Conservation (phyloP, 2,113 vertebrate genomes). For the Entomyzon cyanotis region DNA sequence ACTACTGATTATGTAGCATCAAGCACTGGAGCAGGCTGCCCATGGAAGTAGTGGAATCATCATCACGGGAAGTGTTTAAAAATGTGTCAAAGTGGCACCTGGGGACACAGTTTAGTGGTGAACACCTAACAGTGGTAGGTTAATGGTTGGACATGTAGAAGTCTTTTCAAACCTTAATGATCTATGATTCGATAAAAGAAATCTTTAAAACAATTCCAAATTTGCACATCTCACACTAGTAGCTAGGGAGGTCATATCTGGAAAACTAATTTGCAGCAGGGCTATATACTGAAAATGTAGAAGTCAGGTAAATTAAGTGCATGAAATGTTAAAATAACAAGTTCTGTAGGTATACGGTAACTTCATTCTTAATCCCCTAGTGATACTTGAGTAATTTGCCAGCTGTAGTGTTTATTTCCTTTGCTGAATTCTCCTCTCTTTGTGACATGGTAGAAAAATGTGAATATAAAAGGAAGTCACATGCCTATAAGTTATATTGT, state of each 20-base stretch:
- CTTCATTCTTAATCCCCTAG: neutral
- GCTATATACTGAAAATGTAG: neutral
- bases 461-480: neutral
- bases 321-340: neutral
- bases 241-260: neutral
- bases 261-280: neutral
- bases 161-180: neutral
- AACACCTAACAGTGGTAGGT: neutral
- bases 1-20: neutral
- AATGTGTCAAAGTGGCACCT: neutral
- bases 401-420: neutral
- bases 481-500: neutral
- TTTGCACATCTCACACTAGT: neutral
- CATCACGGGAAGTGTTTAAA: neutral
- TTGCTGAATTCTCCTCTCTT: neutral
- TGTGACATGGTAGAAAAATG: neutral
- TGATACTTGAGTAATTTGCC: neutral
- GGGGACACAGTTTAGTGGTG: neutral
- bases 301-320: neutral
- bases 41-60: neutral
- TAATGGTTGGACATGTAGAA: neutral
- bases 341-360: neutral
- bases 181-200: neutral
- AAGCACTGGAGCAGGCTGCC: neutral
- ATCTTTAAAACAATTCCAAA: neutral